Percentiles rank a stretch among this genome's conserved stretches.
phyloP scores from a whole-genome alignment of 2,888 invertebrate species.

The Drosophila melanosoma region DNA sequence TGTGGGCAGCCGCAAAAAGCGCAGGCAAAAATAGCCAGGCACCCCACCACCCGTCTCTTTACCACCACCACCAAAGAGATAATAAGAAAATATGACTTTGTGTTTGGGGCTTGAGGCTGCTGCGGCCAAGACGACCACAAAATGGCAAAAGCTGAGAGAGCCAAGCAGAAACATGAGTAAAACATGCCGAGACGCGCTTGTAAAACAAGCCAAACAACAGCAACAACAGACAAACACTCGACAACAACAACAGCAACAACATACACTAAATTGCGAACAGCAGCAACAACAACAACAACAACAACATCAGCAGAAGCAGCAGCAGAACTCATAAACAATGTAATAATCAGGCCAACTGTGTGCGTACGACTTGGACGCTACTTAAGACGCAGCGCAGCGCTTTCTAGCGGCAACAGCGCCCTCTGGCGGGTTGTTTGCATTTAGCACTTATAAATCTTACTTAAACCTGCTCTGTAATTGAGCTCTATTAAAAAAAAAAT shows the following conservation, averaged over 20 bases:
- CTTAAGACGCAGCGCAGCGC: constrained; percentile 54
- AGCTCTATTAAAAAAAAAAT: constrained; percentile 72
- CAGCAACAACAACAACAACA: constrained; percentile 54
- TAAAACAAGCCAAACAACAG: constrained; percentile 67
- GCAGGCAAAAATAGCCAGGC: constrained; percentile 49
- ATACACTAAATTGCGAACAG: constrained; percentile 70
- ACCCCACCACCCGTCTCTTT: constrained; percentile 2
- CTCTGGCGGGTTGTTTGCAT: constrained; percentile 37
- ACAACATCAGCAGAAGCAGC: constrained; percentile 23
- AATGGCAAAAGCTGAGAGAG: constrained; percentile 56
- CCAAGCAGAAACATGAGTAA: constrained; percentile 67
- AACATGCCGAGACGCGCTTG: constrained; percentile 74
- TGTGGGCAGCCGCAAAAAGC: constrained; percentile 69
- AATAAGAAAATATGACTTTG: constrained; percentile 80
- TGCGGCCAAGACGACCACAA: constrained; percentile 63
- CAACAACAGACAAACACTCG: constrained; percentile 38
- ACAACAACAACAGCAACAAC: constrained; percentile 37
- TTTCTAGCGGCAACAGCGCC: constrained; percentile 46
- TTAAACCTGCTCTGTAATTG: constrained; percentile 74
- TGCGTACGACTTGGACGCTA: constrained; percentile 37
- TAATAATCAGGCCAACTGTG: constrained; percentile 74
- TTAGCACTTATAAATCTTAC: constrained; percentile 71
- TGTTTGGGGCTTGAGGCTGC: constrained; percentile 46
- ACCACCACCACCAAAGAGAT: constrained; percentile 45
- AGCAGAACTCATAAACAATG: constrained; percentile 74